These are phyloP conservation scores for Xiphophorus couchianus DNA, from an alignment of 2,113 vertebrate species.

Conservation along the genomic window DNA sequence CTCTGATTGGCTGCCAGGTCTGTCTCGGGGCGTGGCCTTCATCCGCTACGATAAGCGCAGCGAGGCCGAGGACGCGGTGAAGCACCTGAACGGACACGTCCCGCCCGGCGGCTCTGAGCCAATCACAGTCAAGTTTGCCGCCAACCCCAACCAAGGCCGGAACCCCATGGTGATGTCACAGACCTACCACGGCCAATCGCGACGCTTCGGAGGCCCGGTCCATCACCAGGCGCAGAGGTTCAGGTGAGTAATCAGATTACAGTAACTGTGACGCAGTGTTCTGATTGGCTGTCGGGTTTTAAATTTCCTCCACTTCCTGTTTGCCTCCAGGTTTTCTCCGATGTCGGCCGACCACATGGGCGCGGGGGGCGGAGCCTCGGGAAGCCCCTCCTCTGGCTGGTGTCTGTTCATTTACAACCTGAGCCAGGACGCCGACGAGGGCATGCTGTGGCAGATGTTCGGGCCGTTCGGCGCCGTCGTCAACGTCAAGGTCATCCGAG, in stretches of 20 bases:
- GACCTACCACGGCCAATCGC: constrained; percentile 91
- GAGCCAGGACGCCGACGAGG: constrained; percentile 94
- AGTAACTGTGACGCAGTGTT: neutral
- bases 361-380: constrained; percentile 86
- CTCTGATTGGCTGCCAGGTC: constrained; percentile 74
- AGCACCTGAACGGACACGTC: constrained; percentile 94
- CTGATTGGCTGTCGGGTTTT: neutral
- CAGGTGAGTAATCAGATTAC: constrained; percentile 79
- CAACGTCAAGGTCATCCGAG: constrained; percentile 98
- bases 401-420: constrained; percentile 99
- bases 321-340: constrained; percentile 90
- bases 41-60: constrained; percentile 96
- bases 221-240: constrained; percentile 98
- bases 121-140: constrained; percentile 98
- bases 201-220: constrained; percentile 93
- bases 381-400: constrained; percentile 90
- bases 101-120: constrained; percentile 92
- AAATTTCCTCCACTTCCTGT: neutral
- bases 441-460: constrained; percentile 99
- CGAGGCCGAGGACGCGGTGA: constrained; percentile 97
- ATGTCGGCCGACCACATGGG: constrained; percentile 97
- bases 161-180: constrained; percentile 92
- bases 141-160: constrained; percentile 96
- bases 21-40: constrained; percentile 96
- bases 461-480: constrained; percentile 96